Percentiles rank a stretch among this genome's conserved stretches.
Evolutionary conservation across 2,888 invertebrate species (phyloP).

Genomic region (Mythimna impura): DNA sequence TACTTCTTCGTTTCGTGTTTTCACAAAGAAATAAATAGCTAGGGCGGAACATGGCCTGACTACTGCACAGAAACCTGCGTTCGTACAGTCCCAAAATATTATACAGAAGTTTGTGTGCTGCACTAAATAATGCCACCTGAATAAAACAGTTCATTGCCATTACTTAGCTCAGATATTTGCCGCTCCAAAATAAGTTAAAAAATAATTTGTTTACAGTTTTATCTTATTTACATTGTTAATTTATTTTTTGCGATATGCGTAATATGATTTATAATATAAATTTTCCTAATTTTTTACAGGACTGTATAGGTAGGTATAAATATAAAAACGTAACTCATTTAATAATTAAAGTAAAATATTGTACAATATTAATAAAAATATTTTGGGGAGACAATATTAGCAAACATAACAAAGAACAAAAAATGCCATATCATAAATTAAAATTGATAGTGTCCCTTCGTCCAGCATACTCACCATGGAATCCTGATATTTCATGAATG

Average conservation of each 20-base stretch:
- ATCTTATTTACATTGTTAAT: constrained; percentile 83
- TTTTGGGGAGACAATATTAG: constrained; percentile 80
- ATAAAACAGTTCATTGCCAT: constrained; percentile 57
- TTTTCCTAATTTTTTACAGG: constrained; percentile 79
- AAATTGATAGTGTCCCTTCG: too few relatives aligned
- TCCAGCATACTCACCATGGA: too few relatives aligned
- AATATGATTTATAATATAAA: constrained; percentile 80
- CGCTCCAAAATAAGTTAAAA: constrained; percentile 79
- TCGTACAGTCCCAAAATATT: constrained; percentile 75
- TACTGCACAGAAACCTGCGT: constrained; percentile 72
- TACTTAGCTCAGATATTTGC: constrained; percentile 65
- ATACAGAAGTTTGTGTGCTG: constrained; percentile 62
- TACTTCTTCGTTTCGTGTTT: constrained; percentile 84
- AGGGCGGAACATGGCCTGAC: constrained; percentile 79
- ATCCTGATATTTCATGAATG: too few relatives aligned
- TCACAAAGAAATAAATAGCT: constrained; percentile 73
- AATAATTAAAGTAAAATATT: constrained; percentile 80
- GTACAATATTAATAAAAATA: constrained; percentile 83
- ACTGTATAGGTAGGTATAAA: constrained; percentile 78
- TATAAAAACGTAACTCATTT: constrained; percentile 83
- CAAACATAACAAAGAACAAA: constrained; percentile 89
- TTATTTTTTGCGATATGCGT: constrained; percentile 83
- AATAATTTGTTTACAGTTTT: constrained; percentile 79
- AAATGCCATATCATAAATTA: constrained; percentile 72
- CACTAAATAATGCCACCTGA: constrained; percentile 69